These are phyloP conservation scores for Dinomys branickii DNA, from an alignment of 2,113 vertebrate species.

Conservation along the genomic window DNA sequence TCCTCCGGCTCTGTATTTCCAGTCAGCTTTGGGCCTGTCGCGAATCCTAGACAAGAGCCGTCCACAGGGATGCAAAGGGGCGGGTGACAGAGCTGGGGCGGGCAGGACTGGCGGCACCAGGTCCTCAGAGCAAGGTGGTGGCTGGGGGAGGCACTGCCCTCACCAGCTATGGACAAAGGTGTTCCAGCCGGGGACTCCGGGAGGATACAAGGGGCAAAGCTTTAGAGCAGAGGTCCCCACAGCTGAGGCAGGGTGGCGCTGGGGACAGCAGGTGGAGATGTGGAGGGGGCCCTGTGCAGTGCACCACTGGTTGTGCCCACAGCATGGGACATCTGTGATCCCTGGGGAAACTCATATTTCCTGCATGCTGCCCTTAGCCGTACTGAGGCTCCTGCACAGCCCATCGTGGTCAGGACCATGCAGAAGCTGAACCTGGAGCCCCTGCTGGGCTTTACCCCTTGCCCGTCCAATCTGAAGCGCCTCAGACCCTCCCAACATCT, in stretches of 20 bases:
- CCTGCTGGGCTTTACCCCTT: neutral
- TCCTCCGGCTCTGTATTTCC: rapidly evolving
- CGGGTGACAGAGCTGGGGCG: neutral
- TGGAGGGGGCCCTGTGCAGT: too few species aligned
- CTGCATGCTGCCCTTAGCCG: rapidly evolving
- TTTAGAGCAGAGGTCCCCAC: neutral
- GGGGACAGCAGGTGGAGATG: neutral
- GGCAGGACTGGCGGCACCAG: neutral
- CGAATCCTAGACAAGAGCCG: neutral
- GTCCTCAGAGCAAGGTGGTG: neutral
- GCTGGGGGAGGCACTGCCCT: rapidly evolving
- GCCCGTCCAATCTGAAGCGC: neutral
- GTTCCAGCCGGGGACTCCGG: neutral
- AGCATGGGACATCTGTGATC: rapidly evolving
- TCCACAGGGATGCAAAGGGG: neutral
- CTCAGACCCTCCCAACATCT: neutral
- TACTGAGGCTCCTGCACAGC: rapidly evolving
- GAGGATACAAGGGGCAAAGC: neutral
- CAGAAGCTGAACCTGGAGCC: neutral
- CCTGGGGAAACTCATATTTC: rapidly evolving
- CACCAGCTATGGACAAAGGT: rapidly evolving
- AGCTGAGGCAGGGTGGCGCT: rapidly evolving
- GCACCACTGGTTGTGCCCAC: rapidly evolving
- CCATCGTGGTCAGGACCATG: neutral
- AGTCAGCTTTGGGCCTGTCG: neutral